Base-by-base conservation (phyloP, 2,888 invertebrate genomes). In the Drosophila putrida region DNA sequence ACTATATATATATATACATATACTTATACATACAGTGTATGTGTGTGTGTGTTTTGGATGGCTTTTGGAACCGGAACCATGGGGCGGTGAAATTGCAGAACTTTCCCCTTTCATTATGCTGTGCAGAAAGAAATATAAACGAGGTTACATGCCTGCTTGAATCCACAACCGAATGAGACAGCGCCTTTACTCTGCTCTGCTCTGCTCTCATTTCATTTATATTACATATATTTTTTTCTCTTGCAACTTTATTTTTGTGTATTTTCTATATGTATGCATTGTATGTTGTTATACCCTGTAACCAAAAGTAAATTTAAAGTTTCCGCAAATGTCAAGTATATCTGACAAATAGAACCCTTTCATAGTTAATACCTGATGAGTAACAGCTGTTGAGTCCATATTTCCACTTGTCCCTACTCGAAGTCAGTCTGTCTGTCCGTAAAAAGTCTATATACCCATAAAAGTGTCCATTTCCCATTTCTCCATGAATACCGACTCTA, bases 121-220 rank as follows among this genome's bases (percentile, higher is more conserved):
- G 35, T 38, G 59, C 50, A 71, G 33, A 83, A 78, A 81, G 78
- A 20, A 47, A 49, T 49, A 35, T 85, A 88, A 85, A 85, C 90
- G 85, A 85, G 85, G 85, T 89, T 85, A 85, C 85, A 85, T 85
- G 85, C 78, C 85, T 85, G 86, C 90, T 85, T 85, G 85, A 85
- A 74, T 85, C 82, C 69, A 84, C 85, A 82, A 75, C 88, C 86
- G 88, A 78, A 89, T 81, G 85, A 89, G 89, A 83, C 89, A 87
- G 71, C 67, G 59, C 78, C 61, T 81, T 81, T 69, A 65, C 75
- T 76, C 66, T 83, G 77, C 80, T 75, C 82, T 69, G 63, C 75
- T 76, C 66, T 83, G 77, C 80, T 75, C 82, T 53, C 76, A 69
- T 88, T 88, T 81, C 59, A 13, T 53, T 64, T 67, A 69, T 65